Evolutionary conservation across 2,797 vertebrate genomes (phyloP), one percentile per base, ranked within the genome.

Genomic region (Tadarida brasiliensis): DNA sequence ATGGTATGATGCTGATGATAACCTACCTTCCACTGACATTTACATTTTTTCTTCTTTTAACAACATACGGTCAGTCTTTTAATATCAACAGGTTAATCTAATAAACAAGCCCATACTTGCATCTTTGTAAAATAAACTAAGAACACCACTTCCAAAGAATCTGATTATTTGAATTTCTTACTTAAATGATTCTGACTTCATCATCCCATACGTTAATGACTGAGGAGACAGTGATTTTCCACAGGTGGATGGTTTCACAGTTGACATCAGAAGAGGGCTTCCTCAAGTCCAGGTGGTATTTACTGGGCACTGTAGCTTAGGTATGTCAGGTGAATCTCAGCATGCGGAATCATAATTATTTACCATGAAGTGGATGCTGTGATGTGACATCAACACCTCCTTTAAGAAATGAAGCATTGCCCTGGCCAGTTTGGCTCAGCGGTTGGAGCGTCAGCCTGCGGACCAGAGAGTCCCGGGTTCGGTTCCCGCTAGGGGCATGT

Each of bases 71-170:
- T 61, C 28, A 87, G 44, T 4, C 17, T 77, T 88, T 73, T 83
- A 49, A 26, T 65, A 63, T 70, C 51, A 67, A n/a, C 6, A 39
- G 51, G 24, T 24, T 87, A 87, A 65, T 90, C 17, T 61, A 33
- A 67, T n/a, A 70, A 88, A 51, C 8, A 78, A 54, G 17, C 68
- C 11, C 3, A 57, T 6, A 74, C 2, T 14, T 70, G 7, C 30
- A 70, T 49, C 15, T 91, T 76, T 81, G 28, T 59, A 92, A 90
- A 92, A 59, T 63, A 90, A 63, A n/a, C 30, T 68, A 83, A 86
- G 16, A 54, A 51, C 1, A 30, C 8, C 6, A 68, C 44, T 91
- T 95, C 26, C 14, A 82, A 93, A 35, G 11, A 54, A 63, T 24
- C 30, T 70, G 30, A 87, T 33, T 87, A 71, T 61, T 71, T 78